phyloP scores from a whole-genome alignment of 1,140 invertebrate species.

The Macrobrachium nipponense region DNA sequence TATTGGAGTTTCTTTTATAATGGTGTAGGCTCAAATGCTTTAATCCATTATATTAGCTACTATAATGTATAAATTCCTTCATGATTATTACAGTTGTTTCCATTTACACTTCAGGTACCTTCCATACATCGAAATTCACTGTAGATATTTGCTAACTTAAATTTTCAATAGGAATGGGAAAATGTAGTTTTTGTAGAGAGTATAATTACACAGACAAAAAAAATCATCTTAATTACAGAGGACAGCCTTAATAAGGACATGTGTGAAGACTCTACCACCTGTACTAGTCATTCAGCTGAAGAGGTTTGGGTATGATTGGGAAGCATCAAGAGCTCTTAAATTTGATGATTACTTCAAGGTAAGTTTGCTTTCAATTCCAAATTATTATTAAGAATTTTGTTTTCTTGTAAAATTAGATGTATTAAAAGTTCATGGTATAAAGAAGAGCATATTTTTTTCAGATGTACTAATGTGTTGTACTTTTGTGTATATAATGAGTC shows the following conservation, averaged over 20 bases:
- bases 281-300: conserved; percentile 76
- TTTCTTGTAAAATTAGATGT: not conserved
- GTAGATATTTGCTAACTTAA: no score
- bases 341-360: conserved; percentile 76
- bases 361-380: not conserved
- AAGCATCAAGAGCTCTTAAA: conserved; percentile 74
- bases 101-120: no score
- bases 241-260: conserved; percentile 74
- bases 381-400: not conserved
- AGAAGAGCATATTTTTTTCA: not conserved
- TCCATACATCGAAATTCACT: no score
- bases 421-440: not conserved
- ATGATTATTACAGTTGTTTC: no score
- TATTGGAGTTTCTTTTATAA: no score
- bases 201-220: no score
- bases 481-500: not conserved
- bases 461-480: not conserved
- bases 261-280: conserved; percentile 74
- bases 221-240: conserved; percentile 62
- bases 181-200: no score
- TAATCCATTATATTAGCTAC: no score
- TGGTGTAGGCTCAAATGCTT: no score
- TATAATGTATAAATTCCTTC: no score
- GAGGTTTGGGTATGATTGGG: conserved; percentile 77
- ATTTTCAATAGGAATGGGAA: no score